A percentile compares a stretch with the other conserved stretches of the same genome.
Conservation (phyloP, 1,140 invertebrate species). For the Homalodisca vitripennis region DNA sequence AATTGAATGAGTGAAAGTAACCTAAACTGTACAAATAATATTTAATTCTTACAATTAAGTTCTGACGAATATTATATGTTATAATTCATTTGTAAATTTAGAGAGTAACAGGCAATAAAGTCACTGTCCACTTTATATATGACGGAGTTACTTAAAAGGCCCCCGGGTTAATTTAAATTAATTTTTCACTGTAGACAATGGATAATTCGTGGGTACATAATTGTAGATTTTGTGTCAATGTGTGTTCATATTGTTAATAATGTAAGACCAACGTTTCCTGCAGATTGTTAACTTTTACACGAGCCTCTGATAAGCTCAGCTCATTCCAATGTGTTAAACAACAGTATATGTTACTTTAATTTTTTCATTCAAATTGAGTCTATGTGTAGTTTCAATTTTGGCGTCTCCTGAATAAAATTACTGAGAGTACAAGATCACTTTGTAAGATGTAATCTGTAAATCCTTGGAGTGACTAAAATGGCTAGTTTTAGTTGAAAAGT, state of each 20-base stretch:
- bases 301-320: constrained; percentile 12
- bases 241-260: constrained; percentile 37
- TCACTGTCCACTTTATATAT: constrained; percentile 9
- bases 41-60: constrained; percentile 22
- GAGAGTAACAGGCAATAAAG: constrained; percentile 20
- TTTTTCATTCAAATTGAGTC: constrained; percentile 16
- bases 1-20: not conserved
- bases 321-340: constrained; percentile 36
- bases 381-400: constrained; percentile 31
- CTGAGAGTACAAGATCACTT: constrained; percentile 33
- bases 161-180: not conserved
- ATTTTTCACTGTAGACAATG: not conserved
- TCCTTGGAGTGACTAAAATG: constrained; percentile 31
- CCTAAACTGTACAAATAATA: constrained; percentile 27
- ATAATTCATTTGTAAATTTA: constrained; percentile 15
- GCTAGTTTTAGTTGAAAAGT: constrained; percentile 32
- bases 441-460: constrained; percentile 30
- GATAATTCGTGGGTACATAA: constrained; percentile 21
- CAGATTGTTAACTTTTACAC: constrained; percentile 26
- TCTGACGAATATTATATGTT: constrained; percentile 3
- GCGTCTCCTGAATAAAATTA: constrained; percentile 24
- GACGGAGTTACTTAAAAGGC: constrained; percentile 11
- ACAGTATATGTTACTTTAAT: constrained; percentile 18
- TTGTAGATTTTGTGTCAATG: constrained; percentile 35
- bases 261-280: constrained; percentile 30